Percentiles rank a stretch among this genome's conserved stretches.
Conservation (phyloP, 2,797 vertebrate species). For the Echeneis naucrates region DNA sequence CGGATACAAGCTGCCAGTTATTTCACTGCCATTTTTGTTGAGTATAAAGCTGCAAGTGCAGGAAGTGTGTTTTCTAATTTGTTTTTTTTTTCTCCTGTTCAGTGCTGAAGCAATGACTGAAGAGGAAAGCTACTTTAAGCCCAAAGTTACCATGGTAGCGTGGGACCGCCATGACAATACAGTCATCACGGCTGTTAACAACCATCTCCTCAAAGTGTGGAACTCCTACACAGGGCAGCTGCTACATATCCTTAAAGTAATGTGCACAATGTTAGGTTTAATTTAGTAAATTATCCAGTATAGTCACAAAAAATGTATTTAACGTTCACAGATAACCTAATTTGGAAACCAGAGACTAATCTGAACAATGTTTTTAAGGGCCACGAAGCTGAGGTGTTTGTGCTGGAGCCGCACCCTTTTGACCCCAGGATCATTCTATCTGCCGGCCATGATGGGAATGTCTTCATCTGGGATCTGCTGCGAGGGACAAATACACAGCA, state of each 20-base stretch:
- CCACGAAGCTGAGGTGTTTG: slow-evolving; percentile 96
- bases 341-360: slow-evolving; percentile 5
- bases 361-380: slow-evolving; percentile 82
- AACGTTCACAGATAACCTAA: background rate
- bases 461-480: slow-evolving; percentile 96
- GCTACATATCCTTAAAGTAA: slow-evolving; percentile 94
- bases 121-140: slow-evolving; percentile 94
- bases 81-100: background rate
- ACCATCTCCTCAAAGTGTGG: slow-evolving; percentile 98
- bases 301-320: background rate
- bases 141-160: slow-evolving; percentile 98
- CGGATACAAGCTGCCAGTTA: background rate
- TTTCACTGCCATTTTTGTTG: background rate
- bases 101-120: slow-evolving; percentile 83
- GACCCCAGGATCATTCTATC: slow-evolving; percentile 96
- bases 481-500: slow-evolving; percentile 92
- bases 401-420: slow-evolving; percentile 96
- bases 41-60: background rate
- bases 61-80: background rate
- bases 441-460: slow-evolving; percentile 95
- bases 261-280: slow-evolving; percentile 4
- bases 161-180: slow-evolving; percentile 95
- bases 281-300: background rate
- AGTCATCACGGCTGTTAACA: slow-evolving; percentile 96
- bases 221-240: slow-evolving; percentile 94